These are phyloP conservation scores for Drosophila sproati DNA, from an alignment of 1,140 invertebrate species.

Conservation along the genomic window DNA sequence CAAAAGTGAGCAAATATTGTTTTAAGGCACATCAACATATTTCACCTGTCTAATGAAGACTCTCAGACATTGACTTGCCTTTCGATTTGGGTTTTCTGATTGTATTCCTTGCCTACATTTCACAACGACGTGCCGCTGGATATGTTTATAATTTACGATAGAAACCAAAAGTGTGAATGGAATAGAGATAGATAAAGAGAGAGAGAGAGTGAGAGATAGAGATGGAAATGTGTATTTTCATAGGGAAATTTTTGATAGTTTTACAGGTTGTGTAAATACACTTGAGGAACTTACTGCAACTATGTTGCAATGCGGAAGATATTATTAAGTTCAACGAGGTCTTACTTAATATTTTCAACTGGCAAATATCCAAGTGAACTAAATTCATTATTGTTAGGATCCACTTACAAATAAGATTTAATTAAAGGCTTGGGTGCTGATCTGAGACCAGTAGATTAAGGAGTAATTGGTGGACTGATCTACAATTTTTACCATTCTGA, in stretches of 20 bases:
- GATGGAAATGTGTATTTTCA: constrained; percentile 16
- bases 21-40: constrained; percentile 79
- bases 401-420: too few relatives aligned
- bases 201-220: not conserved
- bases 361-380: too few relatives aligned
- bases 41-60: constrained; percentile 62
- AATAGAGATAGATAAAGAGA: not conserved
- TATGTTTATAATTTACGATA: constrained; percentile 83
- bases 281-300: not conserved
- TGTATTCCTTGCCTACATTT: constrained; percentile 43
- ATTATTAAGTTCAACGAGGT: too few relatives aligned
- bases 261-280: constrained; percentile 4
- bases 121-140: constrained; percentile 69
- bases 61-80: constrained; percentile 19
- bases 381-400: too few relatives aligned
- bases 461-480: too few relatives aligned
- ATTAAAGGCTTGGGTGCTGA: too few relatives aligned
- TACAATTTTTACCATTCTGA: too few relatives aligned
- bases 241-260: constrained; percentile 37
- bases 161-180: not conserved
- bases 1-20: constrained; percentile 70
- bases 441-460: too few relatives aligned
- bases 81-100: constrained; percentile 3
- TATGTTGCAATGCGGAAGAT: not conserved
- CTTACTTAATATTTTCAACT: too few relatives aligned